Conservation (phyloP, 1,140 invertebrate genomes). For the Metaphire vulgaris region DNA sequence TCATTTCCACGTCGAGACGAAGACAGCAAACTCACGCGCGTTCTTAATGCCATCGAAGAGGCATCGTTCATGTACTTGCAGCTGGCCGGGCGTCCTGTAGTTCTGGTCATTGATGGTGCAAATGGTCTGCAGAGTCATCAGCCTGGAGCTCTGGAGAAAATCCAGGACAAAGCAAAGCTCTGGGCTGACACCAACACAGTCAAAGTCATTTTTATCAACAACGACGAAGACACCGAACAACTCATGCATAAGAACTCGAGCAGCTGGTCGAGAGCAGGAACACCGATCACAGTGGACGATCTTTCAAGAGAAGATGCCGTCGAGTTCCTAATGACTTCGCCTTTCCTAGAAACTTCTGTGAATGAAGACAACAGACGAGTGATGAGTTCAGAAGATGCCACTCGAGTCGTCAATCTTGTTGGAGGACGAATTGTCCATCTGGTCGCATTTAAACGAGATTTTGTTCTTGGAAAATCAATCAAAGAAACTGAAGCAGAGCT, state of each 20-base stretch:
- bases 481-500: constrained; percentile 10
- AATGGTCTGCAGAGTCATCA: constrained; percentile 18
- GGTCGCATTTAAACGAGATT: constrained; percentile 23
- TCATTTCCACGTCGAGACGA: constrained; percentile 26
- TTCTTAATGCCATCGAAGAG: constrained; percentile 29
- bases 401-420: constrained; percentile 6
- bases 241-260: constrained; percentile 20
- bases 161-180: constrained; percentile 30
- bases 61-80: constrained; percentile 22
- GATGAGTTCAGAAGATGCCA: constrained; percentile 2
- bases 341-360: background rate
- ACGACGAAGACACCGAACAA: constrained; percentile 21
- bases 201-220: constrained; percentile 29
- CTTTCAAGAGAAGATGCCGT: constrained; percentile 21
- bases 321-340: constrained; percentile 17
- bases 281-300: constrained; percentile 23
- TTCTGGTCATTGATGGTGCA: constrained; percentile 28
- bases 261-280: constrained; percentile 27
- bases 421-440: constrained; percentile 26
- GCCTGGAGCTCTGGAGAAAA: constrained; percentile 24
- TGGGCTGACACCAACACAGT: constrained; percentile 30
- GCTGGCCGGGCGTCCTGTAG: constrained; percentile 19
- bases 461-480: constrained; percentile 1
- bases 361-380: background rate
- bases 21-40: constrained; percentile 22